Evolutionary conservation across 1,140 invertebrate genomes (phyloP).

Genomic region (Carposina sasakii): DNA sequence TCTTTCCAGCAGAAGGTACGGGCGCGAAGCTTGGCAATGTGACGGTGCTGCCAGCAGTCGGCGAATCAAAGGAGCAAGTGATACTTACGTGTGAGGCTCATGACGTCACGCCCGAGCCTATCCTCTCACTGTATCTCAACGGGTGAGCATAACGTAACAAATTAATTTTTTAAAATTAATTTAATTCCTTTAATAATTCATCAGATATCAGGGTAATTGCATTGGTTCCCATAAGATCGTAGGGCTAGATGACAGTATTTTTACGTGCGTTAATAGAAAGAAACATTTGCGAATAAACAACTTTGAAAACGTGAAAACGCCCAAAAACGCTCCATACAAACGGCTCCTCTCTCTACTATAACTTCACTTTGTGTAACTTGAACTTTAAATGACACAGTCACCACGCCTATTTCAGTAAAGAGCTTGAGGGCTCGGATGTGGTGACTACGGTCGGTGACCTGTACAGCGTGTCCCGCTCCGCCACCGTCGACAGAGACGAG

Average conservation of each 20-base stretch:
- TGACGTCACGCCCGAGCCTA: constrained; percentile 41
- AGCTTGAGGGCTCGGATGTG: constrained; percentile 17
- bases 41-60: constrained; percentile 30
- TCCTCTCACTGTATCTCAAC: constrained; percentile 35
- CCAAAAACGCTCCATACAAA: too few relatives aligned
- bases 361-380: too few relatives aligned
- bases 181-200: too few relatives aligned
- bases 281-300: too few relatives aligned
- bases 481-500: constrained; percentile 16
- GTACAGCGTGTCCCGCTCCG: constrained; percentile 24
- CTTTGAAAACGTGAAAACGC: too few relatives aligned
- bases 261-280: too few relatives aligned
- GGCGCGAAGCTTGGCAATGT: constrained; percentile 36
- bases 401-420: constrained; percentile 30
- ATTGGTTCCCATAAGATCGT: too few relatives aligned
- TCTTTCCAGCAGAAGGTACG: constrained; percentile 37
- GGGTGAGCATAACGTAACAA: constrained; percentile 22
- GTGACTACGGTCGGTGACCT: constrained; percentile 18
- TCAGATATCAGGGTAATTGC: too few relatives aligned
- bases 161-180: not conserved
- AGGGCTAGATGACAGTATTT: too few relatives aligned
- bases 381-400: too few relatives aligned
- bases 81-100: constrained; percentile 36
- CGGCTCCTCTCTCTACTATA: too few relatives aligned
- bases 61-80: constrained; percentile 28